Base-by-base conservation (phyloP, 2,113 vertebrate species). In the Eurystomus gularis region DNA sequence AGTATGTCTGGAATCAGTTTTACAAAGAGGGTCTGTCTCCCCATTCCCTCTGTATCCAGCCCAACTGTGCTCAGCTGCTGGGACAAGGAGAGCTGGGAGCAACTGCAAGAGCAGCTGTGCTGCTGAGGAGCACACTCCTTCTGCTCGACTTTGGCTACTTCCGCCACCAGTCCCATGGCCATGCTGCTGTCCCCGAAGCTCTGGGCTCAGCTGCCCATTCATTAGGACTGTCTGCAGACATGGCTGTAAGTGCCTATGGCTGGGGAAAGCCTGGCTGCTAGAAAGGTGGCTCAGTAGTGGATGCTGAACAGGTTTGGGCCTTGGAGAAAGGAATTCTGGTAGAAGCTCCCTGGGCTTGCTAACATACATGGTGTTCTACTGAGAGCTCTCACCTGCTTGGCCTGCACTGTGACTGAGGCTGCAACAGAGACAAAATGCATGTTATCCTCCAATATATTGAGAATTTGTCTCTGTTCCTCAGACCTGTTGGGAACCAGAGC, bases 81-180 rank as follows among this genome's bases (percentile, higher is more conserved):
- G 57, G 61, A 82, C n/a, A 16, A 40, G 71, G 73, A 90, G 90
- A 75, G 48, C 44, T 78, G 78, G 77, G 44, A 96, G 48, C 94
- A 97, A 70, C 93, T 94, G 96, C 77, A 52, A 51, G 51, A 83
- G 58, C 94, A 97, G 93, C 93, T 96, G 90, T 2, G 2, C 19
- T 2, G 10, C n/a, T 0, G 3, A 84, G 82, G 44, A 87, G 49
- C 83, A 11, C 14, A 35, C 2, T 31, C 40, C 33, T 82, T 17
- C 49, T 51, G 17, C 80, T 39, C 3, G 1, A 9, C 17, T 2
- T 51, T 2, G 24, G 44, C 29, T 77, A 4, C 52, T 35, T n/a
- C 44, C 1, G 0, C 21, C 1, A 2, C 49, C 1, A 1, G 11
- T 37, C n/a, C 54, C 21, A 4, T 0, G 0, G n/a, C 31, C 9